Evolutionary conservation across 1,140 invertebrate genomes (phyloP), one percentile per base, ranked within the genome.

Genomic region (Kradibia gibbosae): DNA sequence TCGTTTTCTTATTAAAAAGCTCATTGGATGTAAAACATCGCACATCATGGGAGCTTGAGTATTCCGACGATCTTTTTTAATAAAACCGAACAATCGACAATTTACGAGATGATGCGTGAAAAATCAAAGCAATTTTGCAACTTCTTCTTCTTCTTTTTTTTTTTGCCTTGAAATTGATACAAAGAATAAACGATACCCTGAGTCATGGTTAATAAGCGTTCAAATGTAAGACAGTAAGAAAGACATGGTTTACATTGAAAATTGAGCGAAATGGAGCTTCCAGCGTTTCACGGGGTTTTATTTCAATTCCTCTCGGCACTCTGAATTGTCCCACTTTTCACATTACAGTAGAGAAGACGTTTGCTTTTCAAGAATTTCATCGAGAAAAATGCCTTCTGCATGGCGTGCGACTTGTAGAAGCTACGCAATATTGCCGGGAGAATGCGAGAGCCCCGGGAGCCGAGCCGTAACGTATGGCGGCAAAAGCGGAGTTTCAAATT

Each of bases 331-430:
- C 28, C 13, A 22, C 45, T 50, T 50, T 53, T 73, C 17, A 15
- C 25, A 31, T 31, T 31, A 72, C 45, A 50, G 42, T 13, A 17
- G 67, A 55, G 25, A 55, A 55, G 4, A 55, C 67, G 42, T 53
- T 20, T 45, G 10, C 53, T 75, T 60, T 75, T 70, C n/a, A 60
- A 60, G 31, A 60, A 75, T 75, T 75, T 75, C 17, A 75, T 75
- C 55, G 34, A 10, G 36, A 42, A 28, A 75, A 75, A 75, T 42
- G 5, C 36, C 62, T 42, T 36, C 39, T n/a, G 34, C 15, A 39
- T 65, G 31, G 28, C 31, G 60, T 36, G 72, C 20, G 0, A 28
- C 53, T 36, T 15, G 34, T 60, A 39, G 15, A 25, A 76, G 50
- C 55, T 31, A 7, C 1, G 42, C 25, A 22, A 28, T 42, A 13